Evolutionary conservation across 2,888 invertebrate species (phyloP).

Genomic region (Brachyptera risi): DNA sequence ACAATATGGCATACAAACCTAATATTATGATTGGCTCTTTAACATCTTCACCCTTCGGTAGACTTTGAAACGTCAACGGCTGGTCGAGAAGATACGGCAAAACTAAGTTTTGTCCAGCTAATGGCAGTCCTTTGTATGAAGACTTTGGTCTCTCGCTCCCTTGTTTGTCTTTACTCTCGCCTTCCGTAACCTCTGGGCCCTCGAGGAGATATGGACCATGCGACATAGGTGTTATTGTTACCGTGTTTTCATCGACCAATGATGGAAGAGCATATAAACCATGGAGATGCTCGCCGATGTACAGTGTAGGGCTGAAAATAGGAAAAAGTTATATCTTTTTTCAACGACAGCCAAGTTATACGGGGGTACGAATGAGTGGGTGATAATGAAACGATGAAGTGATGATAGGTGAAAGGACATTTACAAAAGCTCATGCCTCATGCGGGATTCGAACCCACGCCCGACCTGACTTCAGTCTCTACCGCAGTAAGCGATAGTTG

Average conservation of each 20-base stretch:
- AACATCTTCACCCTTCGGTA: conserved; percentile 22
- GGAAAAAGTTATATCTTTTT: conserved; percentile 28
- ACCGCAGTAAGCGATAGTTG: too few relatives aligned
- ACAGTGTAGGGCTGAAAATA: conserved; percentile 76
- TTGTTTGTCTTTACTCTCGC: neutral
- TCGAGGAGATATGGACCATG: conserved; percentile 67
- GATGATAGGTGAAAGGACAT: too few relatives aligned
- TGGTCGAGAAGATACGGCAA: conserved; percentile 22
- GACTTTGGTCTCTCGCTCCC: too few relatives aligned
- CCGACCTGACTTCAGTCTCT: too few relatives aligned
- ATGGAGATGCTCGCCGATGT: conserved; percentile 82
- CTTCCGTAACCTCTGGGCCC: conserved; percentile 52
- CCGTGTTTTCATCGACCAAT: conserved; percentile 84
- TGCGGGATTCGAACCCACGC: too few relatives aligned
- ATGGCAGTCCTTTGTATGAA: neutral
- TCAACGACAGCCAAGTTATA: too few relatives aligned
- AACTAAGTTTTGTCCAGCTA: conserved; percentile 25
- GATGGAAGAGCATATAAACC: conserved; percentile 92
- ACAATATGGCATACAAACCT: too few relatives aligned
- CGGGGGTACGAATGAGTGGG: too few relatives aligned
- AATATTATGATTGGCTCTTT: conserved; percentile 30
- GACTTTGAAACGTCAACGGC: conserved; percentile 25
- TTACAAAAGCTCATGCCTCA: too few relatives aligned
- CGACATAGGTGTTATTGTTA: conserved; percentile 71
- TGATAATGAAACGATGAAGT: too few relatives aligned